Evolutionary conservation across 37 sponge, comb jelly and placozoan species (phyloP).

Genomic region (Trichoplax adhaerens): DNA sequence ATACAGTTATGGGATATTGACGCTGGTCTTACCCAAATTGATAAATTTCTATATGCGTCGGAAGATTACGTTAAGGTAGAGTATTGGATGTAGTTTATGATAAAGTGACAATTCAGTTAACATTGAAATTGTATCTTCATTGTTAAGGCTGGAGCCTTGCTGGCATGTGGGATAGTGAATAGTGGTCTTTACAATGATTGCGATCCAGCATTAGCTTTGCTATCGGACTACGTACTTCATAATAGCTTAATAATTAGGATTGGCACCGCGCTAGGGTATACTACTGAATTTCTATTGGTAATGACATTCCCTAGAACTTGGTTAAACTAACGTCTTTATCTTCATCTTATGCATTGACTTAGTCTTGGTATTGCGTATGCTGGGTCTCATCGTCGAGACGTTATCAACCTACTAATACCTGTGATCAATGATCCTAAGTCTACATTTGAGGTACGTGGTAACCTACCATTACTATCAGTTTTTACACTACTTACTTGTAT

Average conservation of each 20-base stretch:
- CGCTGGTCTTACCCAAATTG: slow-evolving; percentile 86
- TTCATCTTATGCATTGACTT: background rate
- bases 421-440: slow-evolving; percentile 40
- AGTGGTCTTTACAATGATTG: slow-evolving; percentile 89
- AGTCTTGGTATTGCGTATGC: slow-evolving; percentile 92
- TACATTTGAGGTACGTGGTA: slow-evolving; percentile 39
- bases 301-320: too few relatives aligned
- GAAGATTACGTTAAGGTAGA: slow-evolving; percentile 84
- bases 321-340: too few relatives aligned
- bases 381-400: slow-evolving; percentile 69
- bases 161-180: slow-evolving; percentile 96
- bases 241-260: slow-evolving; percentile 37
- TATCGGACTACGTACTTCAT: slow-evolving; percentile 79
- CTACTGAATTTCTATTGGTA: background rate
- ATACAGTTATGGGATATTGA: slow-evolving; percentile 98
- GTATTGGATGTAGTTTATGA: background rate
- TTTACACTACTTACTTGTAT: too few relatives aligned
- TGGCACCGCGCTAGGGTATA: slow-evolving; percentile 77
- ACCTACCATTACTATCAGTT: too few relatives aligned
- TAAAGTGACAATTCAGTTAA: too few relatives aligned
- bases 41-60: slow-evolving; percentile 84
- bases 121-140: too few relatives aligned
- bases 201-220: slow-evolving; percentile 93
- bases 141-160: slow-evolving; percentile 72
- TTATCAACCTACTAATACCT: slow-evolving; percentile 52